Percentiles rank a stretch among this genome's conserved stretches.
Conservation (phyloP, 2,797 vertebrate species). For the Trichosurus vulpecula region DNA sequence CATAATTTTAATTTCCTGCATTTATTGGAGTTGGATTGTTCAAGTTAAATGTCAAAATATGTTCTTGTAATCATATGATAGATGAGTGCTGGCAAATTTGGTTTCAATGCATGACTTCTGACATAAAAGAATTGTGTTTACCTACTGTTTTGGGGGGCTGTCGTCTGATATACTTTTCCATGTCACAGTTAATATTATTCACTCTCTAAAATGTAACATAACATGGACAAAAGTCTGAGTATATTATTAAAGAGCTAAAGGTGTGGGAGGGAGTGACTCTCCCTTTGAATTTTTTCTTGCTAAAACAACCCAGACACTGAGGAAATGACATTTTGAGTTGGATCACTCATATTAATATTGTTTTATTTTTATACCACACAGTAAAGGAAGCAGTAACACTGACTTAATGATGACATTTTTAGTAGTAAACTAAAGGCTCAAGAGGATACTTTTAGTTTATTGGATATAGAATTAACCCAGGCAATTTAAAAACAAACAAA, state of each 20-base stretch:
- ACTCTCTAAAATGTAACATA: constrained; percentile 68
- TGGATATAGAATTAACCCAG: constrained; percentile 9
- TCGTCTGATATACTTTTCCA: constrained; percentile 67
- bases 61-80: neutral
- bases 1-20: neutral
- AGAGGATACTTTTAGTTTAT: constrained; percentile 46
- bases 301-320: constrained; percentile 68
- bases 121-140: constrained; percentile 56
- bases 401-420: constrained; percentile 76
- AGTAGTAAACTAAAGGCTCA: constrained; percentile 55
- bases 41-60: neutral
- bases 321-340: constrained; percentile 72
- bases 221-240: constrained; percentile 70
- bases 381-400: constrained; percentile 70
- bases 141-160: constrained; percentile 38
- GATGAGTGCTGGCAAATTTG: constrained; percentile 19
- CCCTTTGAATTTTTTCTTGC: constrained; percentile 52
- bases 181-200: constrained; percentile 70
- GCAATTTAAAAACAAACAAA: neutral
- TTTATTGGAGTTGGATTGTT: neutral
- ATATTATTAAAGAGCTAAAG: constrained; percentile 58
- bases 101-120: constrained; percentile 33
- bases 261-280: neutral
- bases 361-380: constrained; percentile 77
- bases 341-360: constrained; percentile 78